A percentile compares a stretch with the other conserved stretches of the same genome.
Conservation (phyloP, 2,888 invertebrate species). For the Xylophagus ater region DNA sequence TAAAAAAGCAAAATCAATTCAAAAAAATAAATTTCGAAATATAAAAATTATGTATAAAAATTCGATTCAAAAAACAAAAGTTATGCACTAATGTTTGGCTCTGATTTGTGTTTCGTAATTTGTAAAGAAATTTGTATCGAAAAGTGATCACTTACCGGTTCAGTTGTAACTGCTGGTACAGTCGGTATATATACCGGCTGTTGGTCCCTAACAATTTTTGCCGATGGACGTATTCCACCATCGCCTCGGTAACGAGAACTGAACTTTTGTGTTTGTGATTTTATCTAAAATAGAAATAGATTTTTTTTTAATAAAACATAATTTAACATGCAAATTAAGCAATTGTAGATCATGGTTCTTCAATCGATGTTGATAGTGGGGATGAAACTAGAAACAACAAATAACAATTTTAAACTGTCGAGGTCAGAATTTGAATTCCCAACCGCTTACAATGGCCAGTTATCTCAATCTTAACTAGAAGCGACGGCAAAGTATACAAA, state of each 20-base stretch:
- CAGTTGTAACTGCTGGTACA: slow-evolving; percentile 23
- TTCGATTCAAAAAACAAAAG: background rate
- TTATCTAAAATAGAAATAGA: slow-evolving; percentile 13
- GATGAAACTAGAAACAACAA: too few species aligned
- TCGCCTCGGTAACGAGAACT: slow-evolving; percentile 23
- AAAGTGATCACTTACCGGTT: slow-evolving; percentile 20
- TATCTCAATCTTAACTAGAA: too few species aligned
- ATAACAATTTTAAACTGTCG: too few species aligned
- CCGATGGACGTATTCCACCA: slow-evolving; percentile 15
- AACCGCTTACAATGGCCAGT: too few species aligned
- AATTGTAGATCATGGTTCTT: too few species aligned
- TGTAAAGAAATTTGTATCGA: slow-evolving; percentile 5
- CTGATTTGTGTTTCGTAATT: slow-evolving; percentile 8
- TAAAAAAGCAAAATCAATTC: background rate
- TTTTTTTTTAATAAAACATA: too few species aligned
- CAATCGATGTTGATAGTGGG: too few species aligned
- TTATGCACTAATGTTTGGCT: slow-evolving; percentile 22
- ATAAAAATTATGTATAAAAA: background rate
- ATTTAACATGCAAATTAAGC: too few species aligned
- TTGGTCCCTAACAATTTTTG: slow-evolving; percentile 14
- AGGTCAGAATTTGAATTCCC: too few species aligned
- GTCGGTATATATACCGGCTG: slow-evolving; percentile 23
- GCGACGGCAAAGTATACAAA: too few species aligned
- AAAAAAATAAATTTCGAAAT: background rate
- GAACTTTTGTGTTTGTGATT: slow-evolving; percentile 15